These are phyloP conservation scores for Leptopilina boulardi DNA, from an alignment of 1,140 invertebrate species.

Conservation along the genomic window DNA sequence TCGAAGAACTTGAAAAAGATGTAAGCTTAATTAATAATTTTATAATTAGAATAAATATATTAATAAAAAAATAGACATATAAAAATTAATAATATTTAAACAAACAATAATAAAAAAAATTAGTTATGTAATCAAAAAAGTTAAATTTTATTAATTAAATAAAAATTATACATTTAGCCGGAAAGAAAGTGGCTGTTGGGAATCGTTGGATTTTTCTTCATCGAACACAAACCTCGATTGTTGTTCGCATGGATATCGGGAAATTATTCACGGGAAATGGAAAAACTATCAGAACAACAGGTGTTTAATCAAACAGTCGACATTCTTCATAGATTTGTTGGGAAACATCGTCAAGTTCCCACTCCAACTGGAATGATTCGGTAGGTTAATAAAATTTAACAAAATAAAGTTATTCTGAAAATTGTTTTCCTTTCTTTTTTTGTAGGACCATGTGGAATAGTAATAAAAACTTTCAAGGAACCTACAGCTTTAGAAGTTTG, in stretches of 20 bases:
- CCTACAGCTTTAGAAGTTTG: constrained; percentile 83
- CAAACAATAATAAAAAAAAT: too few species aligned
- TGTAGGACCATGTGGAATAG: constrained; percentile 81
- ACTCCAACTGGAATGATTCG: constrained; percentile 60
- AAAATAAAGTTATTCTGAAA: neutral
- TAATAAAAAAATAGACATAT: too few species aligned
- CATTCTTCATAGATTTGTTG: constrained; percentile 71
- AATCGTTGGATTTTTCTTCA: constrained; percentile 79
- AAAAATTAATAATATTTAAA: too few species aligned
- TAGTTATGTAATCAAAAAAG: too few species aligned
- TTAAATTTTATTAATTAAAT: neutral
- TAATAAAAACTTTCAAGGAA: constrained; percentile 81
- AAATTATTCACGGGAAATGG: constrained; percentile 76
- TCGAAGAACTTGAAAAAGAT: constrained; percentile 56
- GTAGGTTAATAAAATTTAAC: neutral
- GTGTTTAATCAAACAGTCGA: constrained; percentile 69
- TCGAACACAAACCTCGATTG: constrained; percentile 80
- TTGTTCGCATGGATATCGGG: constrained; percentile 80
- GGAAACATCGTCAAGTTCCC: constrained; percentile 73
- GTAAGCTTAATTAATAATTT: constrained; percentile 35
- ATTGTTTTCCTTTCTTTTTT: neutral
- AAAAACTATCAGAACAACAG: constrained; percentile 73
- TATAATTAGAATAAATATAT: neutral
- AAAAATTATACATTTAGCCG: constrained; percentile 37
- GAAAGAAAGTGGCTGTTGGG: constrained; percentile 76